Conservation (phyloP, 2,797 vertebrate genomes). For the Cuculus canorus region DNA sequence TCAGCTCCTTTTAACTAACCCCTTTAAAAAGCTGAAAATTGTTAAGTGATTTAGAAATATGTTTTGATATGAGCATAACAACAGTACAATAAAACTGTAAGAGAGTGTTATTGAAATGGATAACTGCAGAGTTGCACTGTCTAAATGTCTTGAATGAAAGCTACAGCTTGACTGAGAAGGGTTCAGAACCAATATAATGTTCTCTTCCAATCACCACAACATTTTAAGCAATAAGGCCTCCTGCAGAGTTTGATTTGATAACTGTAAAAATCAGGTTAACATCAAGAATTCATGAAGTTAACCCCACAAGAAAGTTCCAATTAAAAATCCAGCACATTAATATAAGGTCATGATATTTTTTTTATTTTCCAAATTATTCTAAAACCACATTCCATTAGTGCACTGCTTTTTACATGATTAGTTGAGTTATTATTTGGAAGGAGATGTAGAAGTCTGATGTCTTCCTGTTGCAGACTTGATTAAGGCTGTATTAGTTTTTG, state of each 20-base stretch:
- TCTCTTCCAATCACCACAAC: not conserved
- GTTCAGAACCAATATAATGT: not conserved
- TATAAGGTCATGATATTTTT: not conserved
- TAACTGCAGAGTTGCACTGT: not conserved
- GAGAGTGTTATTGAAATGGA: slow-evolving; percentile 15
- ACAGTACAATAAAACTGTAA: slow-evolving; percentile 25
- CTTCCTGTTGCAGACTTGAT: not conserved
- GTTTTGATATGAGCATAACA: slow-evolving; percentile 33
- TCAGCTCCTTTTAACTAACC: slow-evolving; percentile 27
- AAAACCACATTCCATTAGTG: not conserved
- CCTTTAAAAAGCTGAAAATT: slow-evolving; percentile 19
- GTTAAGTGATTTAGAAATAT: slow-evolving; percentile 27
- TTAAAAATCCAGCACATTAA: not conserved
- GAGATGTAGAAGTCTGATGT: not conserved
- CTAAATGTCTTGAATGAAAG: too few species aligned
- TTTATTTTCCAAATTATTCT: not conserved
- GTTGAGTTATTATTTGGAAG: not conserved
- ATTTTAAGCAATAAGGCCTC: not conserved
- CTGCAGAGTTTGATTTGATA: too few species aligned
- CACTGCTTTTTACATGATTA: not conserved
- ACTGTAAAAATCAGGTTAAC: too few species aligned
- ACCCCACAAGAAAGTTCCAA: not conserved
- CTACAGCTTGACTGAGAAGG: not conserved
- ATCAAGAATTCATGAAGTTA: too few species aligned
- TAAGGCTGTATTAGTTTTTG: not conserved